Evolutionary conservation across 2,113 vertebrate species (phyloP).

Genomic region (Hippopotamus amphibius): DNA sequence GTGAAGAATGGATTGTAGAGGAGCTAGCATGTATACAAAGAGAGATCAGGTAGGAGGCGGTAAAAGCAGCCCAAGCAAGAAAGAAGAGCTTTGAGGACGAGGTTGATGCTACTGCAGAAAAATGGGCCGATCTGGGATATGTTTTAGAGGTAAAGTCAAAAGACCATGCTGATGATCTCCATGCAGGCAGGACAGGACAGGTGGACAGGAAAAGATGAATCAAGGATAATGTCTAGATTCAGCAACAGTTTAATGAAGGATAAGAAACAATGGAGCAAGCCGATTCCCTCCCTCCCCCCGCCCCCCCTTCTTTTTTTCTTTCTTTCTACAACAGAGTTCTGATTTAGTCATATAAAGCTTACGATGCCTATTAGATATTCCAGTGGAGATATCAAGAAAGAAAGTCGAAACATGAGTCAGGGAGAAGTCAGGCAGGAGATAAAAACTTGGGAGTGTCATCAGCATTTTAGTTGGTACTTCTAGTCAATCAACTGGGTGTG

Average conservation of each 20-base stretch:
- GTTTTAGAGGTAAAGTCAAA: not conserved
- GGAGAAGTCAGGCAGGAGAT: not conserved
- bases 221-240: not conserved
- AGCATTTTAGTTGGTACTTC: conserved; percentile 9
- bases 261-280: not conserved
- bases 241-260: not conserved
- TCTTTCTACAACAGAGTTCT: not conserved
- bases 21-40: not conserved
- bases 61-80: not conserved
- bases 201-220: not conserved
- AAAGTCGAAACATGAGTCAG: not conserved
- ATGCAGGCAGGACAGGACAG: not conserved
- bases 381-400: not conserved
- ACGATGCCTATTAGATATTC: not conserved
- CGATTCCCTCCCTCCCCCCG: too few relatives aligned
- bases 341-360: not conserved
- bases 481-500: not conserved
- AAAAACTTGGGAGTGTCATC: not conserved
- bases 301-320: not conserved
- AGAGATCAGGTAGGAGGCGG: not conserved
- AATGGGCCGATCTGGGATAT: not conserved
- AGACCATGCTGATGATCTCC: not conserved
- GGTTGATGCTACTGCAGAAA: not conserved
- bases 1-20: conserved; percentile 30
- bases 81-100: not conserved